Base-by-base conservation (phyloP, 2,888 invertebrate species). In the Timema cristinae region DNA sequence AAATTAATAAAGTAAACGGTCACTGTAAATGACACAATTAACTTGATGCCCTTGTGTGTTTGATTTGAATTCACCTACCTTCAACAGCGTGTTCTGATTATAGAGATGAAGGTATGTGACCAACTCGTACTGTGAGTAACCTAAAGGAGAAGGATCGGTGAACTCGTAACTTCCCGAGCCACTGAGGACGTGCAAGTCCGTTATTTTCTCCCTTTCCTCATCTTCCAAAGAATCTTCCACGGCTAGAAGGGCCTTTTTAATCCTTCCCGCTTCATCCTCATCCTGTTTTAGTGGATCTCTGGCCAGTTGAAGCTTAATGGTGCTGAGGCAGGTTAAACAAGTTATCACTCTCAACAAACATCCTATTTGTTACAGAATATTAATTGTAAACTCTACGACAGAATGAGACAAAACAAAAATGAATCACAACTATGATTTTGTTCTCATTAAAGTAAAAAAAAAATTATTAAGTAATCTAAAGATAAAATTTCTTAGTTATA, bases 81-180 rank as follows among this genome's bases (percentile, higher is more conserved):
- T 5, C 10, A 63, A 48, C 6, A 63, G 63, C 9, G 48, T 48
- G n/a, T 32, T 47, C 8, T 63, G 47, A 9, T 63, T 32, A 13
- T 47, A 63, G 47, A 16, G 48, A 32, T 63, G 63, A 32, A 63
- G 47, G 9, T 47, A 11, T 10, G 63, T 63, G 7, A 47, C 63
- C 6, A 63, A 13, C 63, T 63, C 63, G 47, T 32, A 63, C 4
- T 63, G 63, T 10, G 11, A 6, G 32, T 63, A 48, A 7, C n/a
- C 47, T 6, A 8, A 47, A 7, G 63, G 63, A 5, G n/a, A 48
- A 2, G 48, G 6, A 6, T 32, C 47, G 11, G 48, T 13, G 47
- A 47, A 63, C 47, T 13, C 47, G 63, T 63, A 48, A 9, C 63
- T 63, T 32, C 32, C 16, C 6, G 63, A 63, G 63, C 63, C 63